Percentiles rank a stretch among this genome's conserved stretches.
These are phyloP conservation scores for Boulengeromyrus knoepffleri DNA, from an alignment of 2,113 vertebrate species.

Conservation along the genomic window DNA sequence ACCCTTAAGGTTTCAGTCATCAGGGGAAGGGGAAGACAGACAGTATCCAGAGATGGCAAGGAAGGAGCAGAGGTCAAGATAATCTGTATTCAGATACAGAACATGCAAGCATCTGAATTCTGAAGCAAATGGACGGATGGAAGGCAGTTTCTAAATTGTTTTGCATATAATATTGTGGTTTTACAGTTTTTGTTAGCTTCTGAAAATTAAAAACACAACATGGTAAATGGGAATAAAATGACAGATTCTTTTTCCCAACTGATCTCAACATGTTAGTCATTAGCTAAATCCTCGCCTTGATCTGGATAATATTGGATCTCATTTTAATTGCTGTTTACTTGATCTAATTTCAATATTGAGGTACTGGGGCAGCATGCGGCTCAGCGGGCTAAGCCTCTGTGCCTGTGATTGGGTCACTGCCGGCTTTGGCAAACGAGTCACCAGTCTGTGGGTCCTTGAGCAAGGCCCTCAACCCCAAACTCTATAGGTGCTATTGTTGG, in stretches of 20 bases:
- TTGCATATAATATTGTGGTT: background rate
- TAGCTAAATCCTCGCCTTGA: background rate
- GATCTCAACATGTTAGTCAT: background rate
- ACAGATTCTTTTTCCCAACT: background rate
- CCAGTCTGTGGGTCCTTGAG: background rate
- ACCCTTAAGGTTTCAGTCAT: background rate
- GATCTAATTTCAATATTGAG: background rate
- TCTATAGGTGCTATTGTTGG: background rate
- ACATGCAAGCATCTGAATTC: background rate
- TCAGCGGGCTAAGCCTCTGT: background rate
- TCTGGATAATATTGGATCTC: background rate
- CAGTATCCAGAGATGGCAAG: background rate
- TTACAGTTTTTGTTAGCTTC: background rate
- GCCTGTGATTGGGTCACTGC: background rate
- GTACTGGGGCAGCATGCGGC: background rate
- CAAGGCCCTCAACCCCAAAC: background rate
- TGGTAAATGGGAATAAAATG: background rate
- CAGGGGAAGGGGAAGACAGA: background rate
- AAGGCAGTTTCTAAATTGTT: background rate
- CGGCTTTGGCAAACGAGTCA: background rate
- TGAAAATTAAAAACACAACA: background rate
- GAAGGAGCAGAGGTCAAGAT: background rate
- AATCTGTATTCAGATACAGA: background rate
- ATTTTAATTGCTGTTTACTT: background rate
- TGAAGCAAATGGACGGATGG: background rate